phyloP scores from a whole-genome alignment of 1,140 invertebrate genomes.

The Megathymus violae region DNA sequence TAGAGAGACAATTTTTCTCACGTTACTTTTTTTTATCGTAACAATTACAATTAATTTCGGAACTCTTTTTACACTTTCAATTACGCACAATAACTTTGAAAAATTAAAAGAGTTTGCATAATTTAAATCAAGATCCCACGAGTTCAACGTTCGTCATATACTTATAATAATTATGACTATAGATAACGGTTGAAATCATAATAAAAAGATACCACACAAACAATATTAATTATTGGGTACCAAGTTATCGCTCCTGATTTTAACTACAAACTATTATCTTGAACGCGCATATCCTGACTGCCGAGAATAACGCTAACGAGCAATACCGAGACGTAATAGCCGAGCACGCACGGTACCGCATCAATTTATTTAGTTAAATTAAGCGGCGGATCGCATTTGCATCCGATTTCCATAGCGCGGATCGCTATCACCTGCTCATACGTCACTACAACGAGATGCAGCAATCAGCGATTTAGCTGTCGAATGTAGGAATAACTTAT shows the following conservation, averaged over 20 bases:
- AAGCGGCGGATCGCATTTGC: conserved; percentile 78
- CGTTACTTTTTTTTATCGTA: too few species aligned
- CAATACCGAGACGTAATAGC: conserved; percentile 73
- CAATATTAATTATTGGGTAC: neutral
- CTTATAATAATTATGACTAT: too few species aligned
- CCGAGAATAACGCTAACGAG: conserved; percentile 62
- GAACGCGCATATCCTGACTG: conserved; percentile 48
- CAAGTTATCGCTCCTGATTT: conserved; percentile 17
- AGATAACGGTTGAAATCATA: too few species aligned
- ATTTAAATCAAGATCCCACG: too few species aligned
- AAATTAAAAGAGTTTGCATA: too few species aligned
- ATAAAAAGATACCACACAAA: conserved; percentile 1
- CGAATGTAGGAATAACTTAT: too few species aligned
- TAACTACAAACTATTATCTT: conserved; percentile 18
- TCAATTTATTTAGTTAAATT: conserved; percentile 82
- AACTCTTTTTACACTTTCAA: too few species aligned
- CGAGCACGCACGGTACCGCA: conserved; percentile 59
- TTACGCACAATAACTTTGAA: too few species aligned
- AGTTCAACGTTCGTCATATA: too few species aligned
- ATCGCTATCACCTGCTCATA: conserved; percentile 69
- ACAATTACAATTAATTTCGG: too few species aligned
- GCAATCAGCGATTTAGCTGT: conserved; percentile 45
- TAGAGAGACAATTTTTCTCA: too few species aligned
- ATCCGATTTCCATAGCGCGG: conserved; percentile 83
- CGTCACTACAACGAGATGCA: conserved; percentile 73